A percentile compares a stretch with the other conserved stretches of the same genome.
Conservation (phyloP, 2,797 vertebrate genomes). For the Acestrorhynchus altus region DNA sequence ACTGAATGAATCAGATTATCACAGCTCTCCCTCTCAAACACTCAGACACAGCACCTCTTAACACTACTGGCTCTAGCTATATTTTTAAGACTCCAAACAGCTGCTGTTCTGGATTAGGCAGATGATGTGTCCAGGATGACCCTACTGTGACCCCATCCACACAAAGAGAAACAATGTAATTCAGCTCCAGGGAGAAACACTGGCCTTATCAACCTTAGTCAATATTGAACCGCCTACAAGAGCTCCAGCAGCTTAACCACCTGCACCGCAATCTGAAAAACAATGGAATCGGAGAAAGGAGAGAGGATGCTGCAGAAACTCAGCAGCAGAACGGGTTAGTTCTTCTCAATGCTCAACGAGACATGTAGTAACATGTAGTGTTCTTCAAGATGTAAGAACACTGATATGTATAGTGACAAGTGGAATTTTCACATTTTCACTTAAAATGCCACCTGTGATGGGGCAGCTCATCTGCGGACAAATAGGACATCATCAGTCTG, state of each 20-base stretch:
- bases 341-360: not conserved
- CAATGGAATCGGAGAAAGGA: not conserved
- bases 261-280: not conserved
- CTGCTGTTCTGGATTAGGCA: constrained; percentile 16
- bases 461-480: not conserved
- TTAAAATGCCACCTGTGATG: not conserved
- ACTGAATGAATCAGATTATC: not conserved
- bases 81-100: constrained; percentile 13
- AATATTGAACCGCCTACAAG: constrained; percentile 28
- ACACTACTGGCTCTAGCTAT: not conserved
- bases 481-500: too few relatives aligned
- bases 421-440: not conserved
- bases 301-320: not conserved
- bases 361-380: too few relatives aligned
- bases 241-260: constrained; percentile 7
- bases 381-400: not conserved
- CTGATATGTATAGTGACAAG: not conserved
- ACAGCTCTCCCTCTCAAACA: not conserved
- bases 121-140: constrained; percentile 15
- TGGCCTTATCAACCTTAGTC: not conserved
- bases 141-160: not conserved
- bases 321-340: not conserved
- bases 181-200: constrained; percentile 5
- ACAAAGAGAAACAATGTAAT: constrained; percentile 20
- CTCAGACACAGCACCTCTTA: constrained; percentile 7